Evolutionary conservation across 2,888 invertebrate genomes (phyloP).

Genomic region (Acanthosoma haemorrhoidale): DNA sequence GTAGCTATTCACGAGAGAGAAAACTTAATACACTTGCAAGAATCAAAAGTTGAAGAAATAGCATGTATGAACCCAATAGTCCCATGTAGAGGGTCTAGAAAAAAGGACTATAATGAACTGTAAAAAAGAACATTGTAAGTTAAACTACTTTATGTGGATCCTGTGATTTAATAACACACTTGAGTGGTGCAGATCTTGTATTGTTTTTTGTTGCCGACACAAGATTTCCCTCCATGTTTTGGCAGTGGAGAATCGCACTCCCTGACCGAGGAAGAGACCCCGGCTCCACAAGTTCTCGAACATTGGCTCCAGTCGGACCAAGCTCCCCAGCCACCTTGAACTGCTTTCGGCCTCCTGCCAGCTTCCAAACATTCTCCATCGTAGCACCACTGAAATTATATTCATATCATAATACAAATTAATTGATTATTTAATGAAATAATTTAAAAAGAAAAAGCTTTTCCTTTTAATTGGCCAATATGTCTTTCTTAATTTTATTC

Average conservation of each 20-base stretch:
- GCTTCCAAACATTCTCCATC: slow-evolving; percentile 57
- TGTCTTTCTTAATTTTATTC: too few species aligned
- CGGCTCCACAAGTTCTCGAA: slow-evolving; percentile 60
- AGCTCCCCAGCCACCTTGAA: slow-evolving; percentile 62
- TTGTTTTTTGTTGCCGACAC: slow-evolving; percentile 58
- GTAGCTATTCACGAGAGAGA: too few species aligned
- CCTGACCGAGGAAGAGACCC: slow-evolving; percentile 54
- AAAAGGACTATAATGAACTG: too few species aligned
- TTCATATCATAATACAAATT: background rate
- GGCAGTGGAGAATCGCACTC: slow-evolving; percentile 61
- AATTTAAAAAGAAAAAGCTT: background rate
- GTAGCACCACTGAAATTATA: slow-evolving; percentile 57
- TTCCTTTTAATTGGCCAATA: too few species aligned
- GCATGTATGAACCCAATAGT: too few species aligned
- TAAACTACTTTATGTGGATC: too few species aligned
- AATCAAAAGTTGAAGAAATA: too few species aligned
- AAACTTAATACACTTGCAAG: too few species aligned
- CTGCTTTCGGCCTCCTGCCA: slow-evolving; percentile 55
- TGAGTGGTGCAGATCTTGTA: slow-evolving; percentile 77
- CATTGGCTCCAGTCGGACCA: slow-evolving; percentile 58
- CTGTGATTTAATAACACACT: slow-evolving; percentile 44
- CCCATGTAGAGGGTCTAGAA: too few species aligned
- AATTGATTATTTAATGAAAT: background rate
- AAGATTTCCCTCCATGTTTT: slow-evolving; percentile 58
- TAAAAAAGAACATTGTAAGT: too few species aligned